Conservation (phyloP, 1,140 invertebrate genomes). For the Diabrotica undecimpunctata region DNA sequence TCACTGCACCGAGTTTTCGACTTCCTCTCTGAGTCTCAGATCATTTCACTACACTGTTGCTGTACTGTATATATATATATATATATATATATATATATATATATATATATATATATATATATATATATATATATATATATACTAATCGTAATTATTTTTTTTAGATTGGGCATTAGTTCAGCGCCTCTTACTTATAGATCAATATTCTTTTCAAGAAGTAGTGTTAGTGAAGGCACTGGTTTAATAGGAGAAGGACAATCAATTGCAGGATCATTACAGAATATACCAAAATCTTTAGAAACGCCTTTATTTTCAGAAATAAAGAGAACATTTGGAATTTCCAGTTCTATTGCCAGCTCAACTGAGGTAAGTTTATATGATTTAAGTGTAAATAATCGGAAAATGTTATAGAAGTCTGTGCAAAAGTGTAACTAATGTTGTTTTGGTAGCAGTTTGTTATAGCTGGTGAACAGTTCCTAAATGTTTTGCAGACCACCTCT, state of each 20-base stretch:
- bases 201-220: conserved; percentile 17
- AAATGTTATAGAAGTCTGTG: no score
- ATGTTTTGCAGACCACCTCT: no score
- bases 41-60: no score
- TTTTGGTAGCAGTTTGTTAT: no score
- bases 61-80: no score
- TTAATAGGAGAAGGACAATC: conserved; percentile 21
- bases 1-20: no score
- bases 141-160: neutral
- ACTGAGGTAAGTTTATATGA: conserved; percentile 2
- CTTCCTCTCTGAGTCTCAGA: no score
- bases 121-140: no score
- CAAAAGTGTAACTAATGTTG: no score
- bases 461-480: no score
- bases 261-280: conserved; percentile 12
- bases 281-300: conserved; percentile 23
- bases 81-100: no score
- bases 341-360: conserved; percentile 11
- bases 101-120: no score
- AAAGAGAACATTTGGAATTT: neutral
- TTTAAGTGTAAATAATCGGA: neutral
- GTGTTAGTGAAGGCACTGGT: conserved; percentile 15
- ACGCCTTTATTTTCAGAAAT: conserved; percentile 21
- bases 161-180: conserved; percentile 7
- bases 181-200: conserved; percentile 13